phyloP scores from a whole-genome alignment of 1,140 invertebrate species.

The Antheraea mylitta region DNA sequence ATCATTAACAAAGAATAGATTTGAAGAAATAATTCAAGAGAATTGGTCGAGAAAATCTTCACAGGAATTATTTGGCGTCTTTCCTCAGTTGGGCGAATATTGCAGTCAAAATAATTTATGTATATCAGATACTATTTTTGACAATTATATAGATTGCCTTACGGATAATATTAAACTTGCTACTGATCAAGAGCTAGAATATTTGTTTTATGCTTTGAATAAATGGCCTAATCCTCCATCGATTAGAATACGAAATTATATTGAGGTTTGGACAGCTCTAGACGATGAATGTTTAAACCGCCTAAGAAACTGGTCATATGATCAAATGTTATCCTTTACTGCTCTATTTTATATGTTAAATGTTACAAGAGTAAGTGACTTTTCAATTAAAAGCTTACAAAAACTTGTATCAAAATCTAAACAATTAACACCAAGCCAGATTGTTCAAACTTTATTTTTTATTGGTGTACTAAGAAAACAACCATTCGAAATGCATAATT shows the following conservation, averaged over 20 bases:
- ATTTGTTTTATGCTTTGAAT: constrained; percentile 60
- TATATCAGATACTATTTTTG: constrained; percentile 62
- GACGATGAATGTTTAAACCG: constrained; percentile 78
- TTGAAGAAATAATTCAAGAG: constrained; percentile 34
- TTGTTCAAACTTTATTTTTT: constrained; percentile 79
- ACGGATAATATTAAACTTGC: constrained; percentile 69
- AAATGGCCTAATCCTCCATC: constrained; percentile 65
- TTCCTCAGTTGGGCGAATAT: constrained; percentile 61
- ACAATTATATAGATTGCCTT: constrained; percentile 69
- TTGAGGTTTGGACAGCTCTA: constrained; percentile 79
- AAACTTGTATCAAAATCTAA: constrained; percentile 72
- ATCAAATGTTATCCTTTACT: constrained; percentile 71
- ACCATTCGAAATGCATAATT: constrained; percentile 77
- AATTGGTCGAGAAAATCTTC: constrained; percentile 49
- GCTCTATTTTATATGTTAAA: constrained; percentile 77
- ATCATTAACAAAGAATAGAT: constrained; percentile 32
- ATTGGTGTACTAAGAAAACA: constrained; percentile 70
- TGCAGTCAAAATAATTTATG: constrained; percentile 56
- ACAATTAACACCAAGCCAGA: constrained; percentile 69
- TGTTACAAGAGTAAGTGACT: constrained; percentile 61
- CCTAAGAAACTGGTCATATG: constrained; percentile 51
- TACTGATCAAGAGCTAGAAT: constrained; percentile 66
- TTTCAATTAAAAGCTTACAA: constrained; percentile 66
- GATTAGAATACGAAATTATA: constrained; percentile 71
- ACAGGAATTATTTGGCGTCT: constrained; percentile 52